These are phyloP conservation scores for Drosophila hamatofila DNA, from an alignment of 2,888 invertebrate genomes.

Conservation along the genomic window DNA sequence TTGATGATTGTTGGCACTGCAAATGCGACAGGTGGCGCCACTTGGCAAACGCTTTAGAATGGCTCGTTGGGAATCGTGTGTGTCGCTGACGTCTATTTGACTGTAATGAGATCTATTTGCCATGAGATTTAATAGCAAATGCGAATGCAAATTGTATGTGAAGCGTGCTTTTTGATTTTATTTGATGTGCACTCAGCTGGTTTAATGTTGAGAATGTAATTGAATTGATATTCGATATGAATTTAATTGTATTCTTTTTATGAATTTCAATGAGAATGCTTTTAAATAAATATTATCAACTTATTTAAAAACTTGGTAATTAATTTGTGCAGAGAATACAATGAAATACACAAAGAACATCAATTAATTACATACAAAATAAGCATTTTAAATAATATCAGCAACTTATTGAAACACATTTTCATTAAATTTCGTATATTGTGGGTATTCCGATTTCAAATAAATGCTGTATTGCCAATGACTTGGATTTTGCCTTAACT, in stretches of 20 bases:
- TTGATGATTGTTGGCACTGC: slow-evolving; percentile 37
- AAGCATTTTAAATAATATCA: no score
- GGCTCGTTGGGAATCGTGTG: slow-evolving; percentile 13
- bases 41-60: slow-evolving; percentile 28
- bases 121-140: background rate
- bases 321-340: no score
- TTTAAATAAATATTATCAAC: background rate
- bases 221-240: background rate
- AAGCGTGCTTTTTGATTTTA: background rate
- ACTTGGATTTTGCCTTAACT: no score
- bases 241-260: background rate
- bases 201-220: background rate
- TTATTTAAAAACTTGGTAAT: no score
- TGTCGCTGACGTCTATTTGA: slow-evolving; percentile 16
- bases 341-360: no score
- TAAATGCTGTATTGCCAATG: no score
- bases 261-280: background rate
- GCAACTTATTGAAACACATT: no score
- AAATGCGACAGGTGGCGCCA: slow-evolving; percentile 61
- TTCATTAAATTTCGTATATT: no score
- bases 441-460: no score
- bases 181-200: background rate
- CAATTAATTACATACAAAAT: no score
- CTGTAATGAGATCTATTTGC: slow-evolving; percentile 1
- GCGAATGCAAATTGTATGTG: background rate